phyloP scores from a whole-genome alignment of 2,797 vertebrate species.

The Caiman crocodilus region DNA sequence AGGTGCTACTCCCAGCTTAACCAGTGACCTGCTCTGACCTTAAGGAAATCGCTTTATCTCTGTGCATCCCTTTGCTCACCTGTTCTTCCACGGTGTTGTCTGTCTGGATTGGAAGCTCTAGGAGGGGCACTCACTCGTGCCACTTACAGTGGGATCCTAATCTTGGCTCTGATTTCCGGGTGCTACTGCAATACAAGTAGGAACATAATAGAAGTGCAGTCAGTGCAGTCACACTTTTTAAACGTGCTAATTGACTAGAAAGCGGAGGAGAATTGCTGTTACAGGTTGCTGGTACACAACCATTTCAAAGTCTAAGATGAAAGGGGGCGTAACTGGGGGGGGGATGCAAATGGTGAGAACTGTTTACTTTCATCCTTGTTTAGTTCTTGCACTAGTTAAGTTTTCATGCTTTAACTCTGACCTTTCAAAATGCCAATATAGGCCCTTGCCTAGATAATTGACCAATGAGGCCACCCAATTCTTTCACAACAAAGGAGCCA shows the following conservation, averaged over 20 bases:
- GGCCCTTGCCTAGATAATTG: neutral
- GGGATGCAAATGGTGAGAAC: neutral
- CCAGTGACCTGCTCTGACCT: neutral
- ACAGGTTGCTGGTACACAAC: fast-evolving
- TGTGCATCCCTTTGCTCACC: neutral
- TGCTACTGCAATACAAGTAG: neutral
- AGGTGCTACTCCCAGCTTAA: neutral
- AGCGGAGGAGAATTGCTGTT: neutral
- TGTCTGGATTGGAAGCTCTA: neutral
- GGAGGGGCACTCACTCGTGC: neutral
- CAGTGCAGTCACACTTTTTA: no score
- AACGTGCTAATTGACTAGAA: neutral
- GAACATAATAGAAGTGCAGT: neutral
- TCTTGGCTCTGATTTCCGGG: neutral
- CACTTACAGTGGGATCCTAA: neutral
- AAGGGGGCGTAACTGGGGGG: neutral
- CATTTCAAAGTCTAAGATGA: neutral
- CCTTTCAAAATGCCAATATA: neutral
- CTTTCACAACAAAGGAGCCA: neutral
- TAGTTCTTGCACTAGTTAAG: neutral
- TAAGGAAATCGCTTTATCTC: neutral
- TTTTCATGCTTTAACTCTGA: neutral
- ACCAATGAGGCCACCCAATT: fast-evolving
- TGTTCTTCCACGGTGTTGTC: neutral
- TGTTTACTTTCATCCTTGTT: fast-evolving